A percentile compares a stretch with the other conserved stretches of the same genome.
phyloP scores from a whole-genome alignment of 2,797 vertebrate species.

The Diglossa cyanea region DNA sequence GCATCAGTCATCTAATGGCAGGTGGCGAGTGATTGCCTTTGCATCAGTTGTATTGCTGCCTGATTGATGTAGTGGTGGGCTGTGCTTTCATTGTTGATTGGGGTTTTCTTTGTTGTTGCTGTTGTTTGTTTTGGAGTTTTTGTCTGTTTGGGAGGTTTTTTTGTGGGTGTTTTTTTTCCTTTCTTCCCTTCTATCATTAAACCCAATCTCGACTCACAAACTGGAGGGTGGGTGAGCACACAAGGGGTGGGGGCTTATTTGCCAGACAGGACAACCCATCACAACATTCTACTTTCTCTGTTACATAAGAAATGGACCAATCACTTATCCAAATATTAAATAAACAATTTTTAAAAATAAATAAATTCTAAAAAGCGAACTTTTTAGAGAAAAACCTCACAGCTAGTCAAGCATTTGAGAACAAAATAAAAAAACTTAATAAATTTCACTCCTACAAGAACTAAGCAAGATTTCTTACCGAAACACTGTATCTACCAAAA shows the following conservation, averaged over 20 bases:
- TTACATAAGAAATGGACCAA: not conserved
- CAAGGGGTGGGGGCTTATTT: not conserved
- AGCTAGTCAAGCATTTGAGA: not conserved
- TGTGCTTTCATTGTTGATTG: not conserved
- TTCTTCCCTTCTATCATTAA: not conserved
- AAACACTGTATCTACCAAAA: not conserved
- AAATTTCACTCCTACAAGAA: not conserved
- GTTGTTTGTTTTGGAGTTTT: not conserved
- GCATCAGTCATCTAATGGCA: not conserved
- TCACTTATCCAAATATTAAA: not conserved
- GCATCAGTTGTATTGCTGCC: not conserved
- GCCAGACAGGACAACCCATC: not conserved
- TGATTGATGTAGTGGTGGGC: too few species aligned
- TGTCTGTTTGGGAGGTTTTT: not conserved
- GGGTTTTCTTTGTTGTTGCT: not conserved
- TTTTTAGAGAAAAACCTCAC: not conserved
- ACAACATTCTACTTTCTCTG: not conserved
- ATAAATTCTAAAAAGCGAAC: not conserved
- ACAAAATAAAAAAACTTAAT: not conserved
- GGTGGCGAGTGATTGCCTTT: not conserved
- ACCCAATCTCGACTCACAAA: not conserved
- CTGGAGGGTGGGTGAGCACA: not conserved
- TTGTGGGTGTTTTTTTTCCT: fast-evolving
- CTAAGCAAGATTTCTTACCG: not conserved
- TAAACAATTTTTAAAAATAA: not conserved